phyloP scores from a whole-genome alignment of 2,888 invertebrate genomes.

The Protophormia terraenovae region DNA sequence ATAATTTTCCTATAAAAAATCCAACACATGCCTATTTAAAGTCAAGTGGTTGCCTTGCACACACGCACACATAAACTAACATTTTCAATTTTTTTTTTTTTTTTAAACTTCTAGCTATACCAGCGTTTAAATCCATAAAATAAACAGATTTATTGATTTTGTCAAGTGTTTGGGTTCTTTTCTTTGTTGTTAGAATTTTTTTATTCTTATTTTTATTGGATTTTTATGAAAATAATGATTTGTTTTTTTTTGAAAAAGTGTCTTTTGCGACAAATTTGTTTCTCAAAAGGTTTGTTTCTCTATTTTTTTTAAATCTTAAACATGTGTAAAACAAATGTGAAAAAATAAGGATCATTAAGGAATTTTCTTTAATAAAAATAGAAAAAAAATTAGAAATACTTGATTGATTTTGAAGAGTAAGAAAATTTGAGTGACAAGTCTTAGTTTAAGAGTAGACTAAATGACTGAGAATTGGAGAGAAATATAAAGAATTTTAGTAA shows the following conservation, averaged over 20 bases:
- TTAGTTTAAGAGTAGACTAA: not conserved
- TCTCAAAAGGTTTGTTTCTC: not conserved
- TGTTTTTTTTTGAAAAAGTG: slow-evolving; percentile 46
- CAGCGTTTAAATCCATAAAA: not conserved
- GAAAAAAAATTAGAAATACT: slow-evolving; percentile 20
- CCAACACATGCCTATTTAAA: slow-evolving; percentile 47
- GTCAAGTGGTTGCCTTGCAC: slow-evolving; percentile 49
- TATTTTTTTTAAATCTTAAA: not conserved
- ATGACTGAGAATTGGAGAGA: not conserved
- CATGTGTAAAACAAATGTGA: slow-evolving; percentile 62
- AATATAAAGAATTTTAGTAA: not conserved
- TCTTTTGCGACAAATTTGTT: slow-evolving; percentile 45
- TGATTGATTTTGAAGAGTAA: slow-evolving; percentile 42
- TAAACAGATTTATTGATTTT: slow-evolving; percentile 59
- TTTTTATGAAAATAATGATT: slow-evolving; percentile 45
- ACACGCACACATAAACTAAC: not conserved
- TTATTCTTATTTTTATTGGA: slow-evolving; percentile 1
- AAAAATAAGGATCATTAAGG: not conserved
- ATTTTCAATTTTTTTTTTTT: not conserved
- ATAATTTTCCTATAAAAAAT: slow-evolving; percentile 22
- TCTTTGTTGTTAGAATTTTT: slow-evolving; percentile 10
- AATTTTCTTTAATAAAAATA: not conserved
- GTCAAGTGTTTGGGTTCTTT: slow-evolving; percentile 51
- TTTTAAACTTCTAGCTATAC: slow-evolving; percentile 8
- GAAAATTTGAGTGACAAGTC: slow-evolving; percentile 9